phyloP scores from a whole-genome alignment of 2,888 invertebrate species.

The Ophion obscuratus region DNA sequence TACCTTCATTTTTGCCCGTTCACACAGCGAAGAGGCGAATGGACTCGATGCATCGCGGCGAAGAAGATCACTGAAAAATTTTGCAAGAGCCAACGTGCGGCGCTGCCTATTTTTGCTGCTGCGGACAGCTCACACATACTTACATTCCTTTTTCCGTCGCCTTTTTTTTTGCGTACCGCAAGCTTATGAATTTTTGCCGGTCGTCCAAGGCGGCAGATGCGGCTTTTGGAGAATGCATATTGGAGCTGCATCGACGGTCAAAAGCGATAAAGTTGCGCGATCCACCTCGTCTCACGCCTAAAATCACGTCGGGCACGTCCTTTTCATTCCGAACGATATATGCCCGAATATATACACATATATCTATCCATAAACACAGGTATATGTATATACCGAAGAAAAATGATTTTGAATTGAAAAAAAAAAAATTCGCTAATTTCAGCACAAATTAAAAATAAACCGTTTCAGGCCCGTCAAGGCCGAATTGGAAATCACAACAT shows the following conservation, averaged over 20 bases:
- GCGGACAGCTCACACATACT: slow-evolving; percentile 11
- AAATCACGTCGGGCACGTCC: background rate
- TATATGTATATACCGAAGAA: background rate
- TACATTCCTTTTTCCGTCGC: background rate
- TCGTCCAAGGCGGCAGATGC: slow-evolving; percentile 43
- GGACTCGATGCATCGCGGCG: slow-evolving; percentile 45
- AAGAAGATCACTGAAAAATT: slow-evolving; percentile 43
- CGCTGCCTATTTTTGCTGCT: slow-evolving; percentile 15
- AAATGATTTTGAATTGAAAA: background rate
- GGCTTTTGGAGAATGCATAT: slow-evolving; percentile 3
- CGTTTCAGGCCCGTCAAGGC: too few species aligned
- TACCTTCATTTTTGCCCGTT: too few species aligned
- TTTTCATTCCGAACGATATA: background rate
- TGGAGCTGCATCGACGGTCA: background rate
- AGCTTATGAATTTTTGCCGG: slow-evolving; percentile 68
- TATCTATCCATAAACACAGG: background rate
- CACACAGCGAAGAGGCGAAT: slow-evolving; percentile 34
- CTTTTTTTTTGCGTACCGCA: slow-evolving; percentile 31
- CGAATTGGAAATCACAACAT: too few species aligned
- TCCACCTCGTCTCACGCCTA: background rate
- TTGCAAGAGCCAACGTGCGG: slow-evolving; percentile 18
- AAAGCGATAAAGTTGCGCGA: background rate
- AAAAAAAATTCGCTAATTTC: background rate
- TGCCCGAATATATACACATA: slow-evolving; percentile 10
- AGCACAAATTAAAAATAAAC: too few species aligned